A percentile compares a stretch with the other conserved stretches of the same genome.
Evolutionary conservation across 2,797 vertebrate species (phyloP).

Genomic region (Anisognathus igniventris): DNA sequence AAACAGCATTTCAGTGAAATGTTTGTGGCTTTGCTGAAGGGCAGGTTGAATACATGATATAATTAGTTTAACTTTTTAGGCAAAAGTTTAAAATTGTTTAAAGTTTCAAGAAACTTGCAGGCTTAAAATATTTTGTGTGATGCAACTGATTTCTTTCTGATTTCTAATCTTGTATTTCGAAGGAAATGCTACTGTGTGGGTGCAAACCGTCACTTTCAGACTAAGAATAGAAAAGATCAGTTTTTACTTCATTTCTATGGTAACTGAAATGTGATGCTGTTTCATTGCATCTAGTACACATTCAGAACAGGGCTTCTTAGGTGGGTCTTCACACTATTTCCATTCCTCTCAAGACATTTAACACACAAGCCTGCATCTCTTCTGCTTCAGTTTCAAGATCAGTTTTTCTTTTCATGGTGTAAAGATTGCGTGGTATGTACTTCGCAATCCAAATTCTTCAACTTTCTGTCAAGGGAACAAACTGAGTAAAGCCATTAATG

Average conservation of each 20-base stretch:
- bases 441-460: not conserved
- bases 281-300: not conserved
- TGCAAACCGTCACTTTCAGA: not conserved
- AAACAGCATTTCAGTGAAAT: not conserved
- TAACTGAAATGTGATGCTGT: not conserved
- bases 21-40: not conserved
- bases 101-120: not conserved
- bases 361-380: not conserved
- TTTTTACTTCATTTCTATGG: conserved; percentile 9
- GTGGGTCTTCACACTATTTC: not conserved
- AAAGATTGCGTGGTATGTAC: not conserved
- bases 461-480: not conserved
- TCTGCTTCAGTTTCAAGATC: not conserved
- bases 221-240: not conserved
- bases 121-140: not conserved
- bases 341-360: not conserved
- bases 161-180: not conserved
- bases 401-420: not conserved
- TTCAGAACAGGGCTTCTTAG: not conserved
- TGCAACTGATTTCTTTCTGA: not conserved
- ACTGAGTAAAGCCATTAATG: not conserved
- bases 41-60: not conserved
- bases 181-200: not conserved
- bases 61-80: not conserved
- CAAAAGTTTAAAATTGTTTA: not conserved